Conservation (phyloP, 2,888 invertebrate genomes). For the Tortrix viridana region DNA sequence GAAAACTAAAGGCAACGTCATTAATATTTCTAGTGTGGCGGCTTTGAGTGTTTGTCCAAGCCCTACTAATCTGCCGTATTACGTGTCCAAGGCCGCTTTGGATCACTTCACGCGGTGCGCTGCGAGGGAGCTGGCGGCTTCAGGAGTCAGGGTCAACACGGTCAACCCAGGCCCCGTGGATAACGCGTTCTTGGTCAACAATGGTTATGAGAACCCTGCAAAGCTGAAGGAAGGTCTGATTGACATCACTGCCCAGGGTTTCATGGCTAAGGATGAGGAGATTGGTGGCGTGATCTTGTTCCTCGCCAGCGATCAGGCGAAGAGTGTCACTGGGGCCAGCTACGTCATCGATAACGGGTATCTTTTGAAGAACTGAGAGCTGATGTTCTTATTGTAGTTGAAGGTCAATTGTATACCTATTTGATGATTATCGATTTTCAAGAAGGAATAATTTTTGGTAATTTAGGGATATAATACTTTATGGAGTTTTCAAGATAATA, state of each 20-base stretch:
- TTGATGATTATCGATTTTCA: neutral
- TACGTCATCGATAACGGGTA: conserved; percentile 12
- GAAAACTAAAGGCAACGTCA: conserved; percentile 54
- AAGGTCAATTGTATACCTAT: neutral
- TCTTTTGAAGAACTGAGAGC: conserved; percentile 5
- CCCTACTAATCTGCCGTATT: conserved; percentile 67
- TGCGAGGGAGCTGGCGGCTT: conserved; percentile 85
- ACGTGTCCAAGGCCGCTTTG: conserved; percentile 89
- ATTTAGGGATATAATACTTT: too few species aligned
- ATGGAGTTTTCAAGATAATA: too few species aligned
- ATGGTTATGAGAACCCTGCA: neutral
- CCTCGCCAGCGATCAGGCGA: conserved; percentile 12
- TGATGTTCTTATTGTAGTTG: neutral
- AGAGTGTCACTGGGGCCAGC: conserved; percentile 12
- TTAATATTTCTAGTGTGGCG: conserved; percentile 57
- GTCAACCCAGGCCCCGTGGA: conserved; percentile 85
- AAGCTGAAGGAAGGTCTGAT: neutral
- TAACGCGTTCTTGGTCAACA: conserved; percentile 8
- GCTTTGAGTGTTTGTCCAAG: conserved; percentile 26
- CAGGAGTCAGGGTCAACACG: conserved; percentile 86
- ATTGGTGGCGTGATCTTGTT: conserved; percentile 5
- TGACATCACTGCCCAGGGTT: neutral
- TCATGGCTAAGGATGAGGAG: conserved; percentile 1
- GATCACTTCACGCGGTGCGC: conserved; percentile 89
- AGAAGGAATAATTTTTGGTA: too few species aligned